Conservation (phyloP, 2,797 vertebrate genomes). For the Micrastur ruficollis region DNA sequence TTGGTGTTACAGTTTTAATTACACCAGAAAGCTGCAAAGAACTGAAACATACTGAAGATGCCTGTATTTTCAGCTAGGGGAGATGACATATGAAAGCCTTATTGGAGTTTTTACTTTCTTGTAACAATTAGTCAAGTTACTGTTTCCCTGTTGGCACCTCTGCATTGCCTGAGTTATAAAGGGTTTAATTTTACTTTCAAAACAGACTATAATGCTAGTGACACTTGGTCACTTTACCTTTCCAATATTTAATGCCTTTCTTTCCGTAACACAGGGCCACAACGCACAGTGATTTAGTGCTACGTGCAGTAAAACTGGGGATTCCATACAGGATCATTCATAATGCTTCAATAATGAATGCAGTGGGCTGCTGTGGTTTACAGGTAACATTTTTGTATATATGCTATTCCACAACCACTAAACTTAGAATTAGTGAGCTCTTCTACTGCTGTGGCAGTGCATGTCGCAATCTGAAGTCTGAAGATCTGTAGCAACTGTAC, state of each 20-base stretch:
- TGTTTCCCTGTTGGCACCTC: background rate
- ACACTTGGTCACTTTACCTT: background rate
- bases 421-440: background rate
- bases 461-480: background rate
- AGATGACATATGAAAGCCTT: background rate
- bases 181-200: background rate
- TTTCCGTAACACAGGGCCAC: conserved; percentile 83
- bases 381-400: conserved; percentile 79
- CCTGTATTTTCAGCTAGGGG: background rate
- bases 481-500: background rate
- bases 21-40: background rate
- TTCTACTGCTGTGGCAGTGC: background rate
- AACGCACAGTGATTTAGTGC: conserved; percentile 93
- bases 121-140: background rate
- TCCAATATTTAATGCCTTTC: background rate
- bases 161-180: background rate
- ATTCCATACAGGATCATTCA: conserved; percentile 90
- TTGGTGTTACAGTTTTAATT: background rate
- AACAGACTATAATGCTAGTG: background rate
- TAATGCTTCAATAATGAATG: conserved; percentile 94
- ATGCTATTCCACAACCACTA: background rate
- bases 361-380: conserved; percentile 93
- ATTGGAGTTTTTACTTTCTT: background rate
- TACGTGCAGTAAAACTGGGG: conserved; percentile 88
- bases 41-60: background rate